Conservation (phyloP, 2,888 invertebrate species). For the Sturmia bella region DNA sequence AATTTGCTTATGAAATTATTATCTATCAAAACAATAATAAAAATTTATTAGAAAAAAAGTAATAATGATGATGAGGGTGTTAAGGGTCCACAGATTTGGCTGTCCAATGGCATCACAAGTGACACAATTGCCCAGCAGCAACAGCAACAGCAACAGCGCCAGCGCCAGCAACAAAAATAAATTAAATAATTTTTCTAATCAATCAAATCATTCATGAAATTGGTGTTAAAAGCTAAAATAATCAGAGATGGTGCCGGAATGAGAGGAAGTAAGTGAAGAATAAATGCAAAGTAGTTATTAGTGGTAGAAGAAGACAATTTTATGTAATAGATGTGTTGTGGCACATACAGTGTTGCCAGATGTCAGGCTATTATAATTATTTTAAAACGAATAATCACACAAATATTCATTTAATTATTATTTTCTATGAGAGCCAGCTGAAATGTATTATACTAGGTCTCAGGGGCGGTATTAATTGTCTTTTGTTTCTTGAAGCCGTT, state of each 20-base stretch:
- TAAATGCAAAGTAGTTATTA: conserved; percentile 12
- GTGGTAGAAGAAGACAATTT: conserved; percentile 20
- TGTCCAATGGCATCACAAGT: background rate
- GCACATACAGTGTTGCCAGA: conserved; percentile 34
- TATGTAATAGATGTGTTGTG: background rate
- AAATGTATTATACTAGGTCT: too few species aligned
- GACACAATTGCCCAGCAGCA: conserved; percentile 13
- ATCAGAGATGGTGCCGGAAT: background rate
- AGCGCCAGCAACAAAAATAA: conserved; percentile 15
- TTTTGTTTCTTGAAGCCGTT: too few species aligned
- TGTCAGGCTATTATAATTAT: too few species aligned
- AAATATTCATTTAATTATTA: too few species aligned
- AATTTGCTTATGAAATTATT: conserved; percentile 33
- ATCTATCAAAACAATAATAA: conserved; percentile 39
- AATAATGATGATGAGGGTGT: conserved; percentile 13
- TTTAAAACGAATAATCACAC: too few species aligned
- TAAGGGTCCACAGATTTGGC: background rate
- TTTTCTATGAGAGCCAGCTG: too few species aligned
- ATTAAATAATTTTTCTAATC: conserved; percentile 71
- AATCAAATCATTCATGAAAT: conserved; percentile 64
- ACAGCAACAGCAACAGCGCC: background rate
- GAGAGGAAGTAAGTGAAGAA: background rate
- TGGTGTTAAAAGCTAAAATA: conserved; percentile 24
- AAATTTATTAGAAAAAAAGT: background rate
- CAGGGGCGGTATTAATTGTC: too few species aligned